Percentiles rank a stretch among this genome's conserved stretches.
Evolutionary conservation across 2,113 vertebrate species (phyloP).

Genomic region (Megaceryle torquata): DNA sequence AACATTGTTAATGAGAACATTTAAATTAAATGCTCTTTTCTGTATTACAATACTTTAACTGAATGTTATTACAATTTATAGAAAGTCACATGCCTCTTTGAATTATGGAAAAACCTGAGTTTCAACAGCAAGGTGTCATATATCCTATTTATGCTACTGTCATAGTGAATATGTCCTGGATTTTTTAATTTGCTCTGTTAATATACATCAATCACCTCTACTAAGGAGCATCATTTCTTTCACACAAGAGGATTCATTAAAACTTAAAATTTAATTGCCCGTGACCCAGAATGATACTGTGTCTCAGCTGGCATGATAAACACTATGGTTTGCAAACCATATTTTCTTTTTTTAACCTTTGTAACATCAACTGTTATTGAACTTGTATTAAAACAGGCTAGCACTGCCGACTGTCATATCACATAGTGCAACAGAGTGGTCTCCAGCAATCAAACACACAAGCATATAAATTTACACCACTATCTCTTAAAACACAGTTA

Average conservation of each 20-base stretch:
- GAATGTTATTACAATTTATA: background rate
- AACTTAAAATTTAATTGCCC: constrained; percentile 55
- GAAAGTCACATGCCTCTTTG: background rate
- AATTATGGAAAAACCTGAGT: background rate
- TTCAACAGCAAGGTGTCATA: background rate
- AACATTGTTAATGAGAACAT: background rate
- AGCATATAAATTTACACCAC: constrained; percentile 27
- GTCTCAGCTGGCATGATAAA: constrained; percentile 4
- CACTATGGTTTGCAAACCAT: background rate
- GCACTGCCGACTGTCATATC: background rate
- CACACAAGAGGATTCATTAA: constrained; percentile 25
- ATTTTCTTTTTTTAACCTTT: background rate
- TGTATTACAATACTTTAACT: background rate
- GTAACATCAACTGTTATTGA: background rate
- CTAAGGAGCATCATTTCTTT: constrained; percentile 26
- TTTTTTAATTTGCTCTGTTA: constrained; percentile 8
- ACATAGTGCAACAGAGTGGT: background rate
- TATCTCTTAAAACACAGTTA: constrained; percentile 60
- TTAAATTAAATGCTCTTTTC: background rate
- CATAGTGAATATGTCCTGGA: background rate
- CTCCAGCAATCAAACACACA: background rate
- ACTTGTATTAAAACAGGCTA: background rate
- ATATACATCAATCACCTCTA: background rate
- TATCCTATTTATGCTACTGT: background rate
- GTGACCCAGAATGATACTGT: background rate